Percentiles rank a stretch among this genome's conserved stretches.
Conservation (phyloP, 2,113 vertebrate species). For the Protobothrops mucrosquamatus region DNA sequence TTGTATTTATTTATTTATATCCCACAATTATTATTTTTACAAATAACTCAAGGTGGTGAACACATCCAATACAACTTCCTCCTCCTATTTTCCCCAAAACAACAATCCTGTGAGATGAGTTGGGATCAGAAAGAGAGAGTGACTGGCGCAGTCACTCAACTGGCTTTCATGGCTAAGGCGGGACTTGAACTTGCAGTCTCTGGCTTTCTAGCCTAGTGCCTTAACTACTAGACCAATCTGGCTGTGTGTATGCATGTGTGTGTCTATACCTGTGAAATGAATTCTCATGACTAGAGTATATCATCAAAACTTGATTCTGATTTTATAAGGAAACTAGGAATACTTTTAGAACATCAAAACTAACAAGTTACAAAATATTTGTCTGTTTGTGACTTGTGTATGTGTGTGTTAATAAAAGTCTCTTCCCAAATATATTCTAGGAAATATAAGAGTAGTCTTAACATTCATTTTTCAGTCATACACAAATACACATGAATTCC, state of each 20-base stretch:
- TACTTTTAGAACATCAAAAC: background rate
- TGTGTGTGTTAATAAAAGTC: background rate
- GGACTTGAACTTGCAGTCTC: too few species aligned
- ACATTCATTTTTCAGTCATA: background rate
- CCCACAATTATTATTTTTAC: background rate
- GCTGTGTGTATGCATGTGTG: too few species aligned
- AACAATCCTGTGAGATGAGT: background rate
- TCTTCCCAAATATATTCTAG: background rate
- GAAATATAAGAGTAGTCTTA: background rate
- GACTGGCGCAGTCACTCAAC: background rate
- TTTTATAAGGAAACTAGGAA: background rate
- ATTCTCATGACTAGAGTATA: background rate
- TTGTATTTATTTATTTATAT: background rate
- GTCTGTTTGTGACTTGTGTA: background rate
- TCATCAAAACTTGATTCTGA: background rate
- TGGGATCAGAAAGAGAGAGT: background rate
- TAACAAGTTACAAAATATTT: background rate
- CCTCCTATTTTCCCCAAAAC: background rate
- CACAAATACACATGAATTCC: background rate
- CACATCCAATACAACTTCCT: background rate
- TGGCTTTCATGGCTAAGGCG: background rate
- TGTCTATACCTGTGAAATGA: background rate
- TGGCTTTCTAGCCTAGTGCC: background rate
- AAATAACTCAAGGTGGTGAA: background rate
- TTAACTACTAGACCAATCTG: background rate